Evolutionary conservation across 2,797 vertebrate genomes (phyloP), one percentile per base, ranked within the genome.

Genomic region (Parotocinclus haroldoi): DNA sequence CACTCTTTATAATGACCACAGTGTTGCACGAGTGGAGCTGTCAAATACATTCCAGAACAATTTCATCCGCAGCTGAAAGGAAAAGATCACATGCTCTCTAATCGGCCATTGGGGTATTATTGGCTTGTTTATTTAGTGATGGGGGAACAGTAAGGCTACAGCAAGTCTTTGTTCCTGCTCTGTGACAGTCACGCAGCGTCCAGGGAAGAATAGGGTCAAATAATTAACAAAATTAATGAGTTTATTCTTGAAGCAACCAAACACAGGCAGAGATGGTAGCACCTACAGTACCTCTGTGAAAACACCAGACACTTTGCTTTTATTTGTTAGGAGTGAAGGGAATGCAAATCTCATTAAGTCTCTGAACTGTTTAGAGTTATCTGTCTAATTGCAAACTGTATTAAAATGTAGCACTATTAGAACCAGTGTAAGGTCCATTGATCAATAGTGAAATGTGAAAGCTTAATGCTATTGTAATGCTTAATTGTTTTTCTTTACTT

Each of bases 191-290:
- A 66, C 17, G n/a, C 60, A 9, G 72, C 68, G 62, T 63, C 65
- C 42, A 73, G 80, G 68, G 85, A 86, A 82, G 85, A 85, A 90
- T 90, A 90, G 82, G 82, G 88, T 84, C 86, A 85, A 82, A 85
- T 85, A 91, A 90, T 91, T 89, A 89, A 89, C 83, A 68, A 88
- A 89, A 90, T 90, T 90, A 91, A 90, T 90, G 83, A 90, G 85
- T 88, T 89, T 87, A 84, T 87, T 87, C 78, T 75, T 79, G 72
- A 82, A 84, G 83, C 81, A 81, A 81, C 85, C 78, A 85, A 87
- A 90, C 82, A 84, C 58, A 38, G 42, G 52, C 63, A 37, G 61
- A 76, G 71, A 79, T 77, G 69, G 72, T 71, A 74, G 64, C 37
- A n/a, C 60, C 76, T 77, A n/a, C n/a, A n/a, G n/a, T n/a, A 64